These are phyloP conservation scores for Sisyra terminalis DNA, from an alignment of 2,888 invertebrate genomes.

Conservation along the genomic window DNA sequence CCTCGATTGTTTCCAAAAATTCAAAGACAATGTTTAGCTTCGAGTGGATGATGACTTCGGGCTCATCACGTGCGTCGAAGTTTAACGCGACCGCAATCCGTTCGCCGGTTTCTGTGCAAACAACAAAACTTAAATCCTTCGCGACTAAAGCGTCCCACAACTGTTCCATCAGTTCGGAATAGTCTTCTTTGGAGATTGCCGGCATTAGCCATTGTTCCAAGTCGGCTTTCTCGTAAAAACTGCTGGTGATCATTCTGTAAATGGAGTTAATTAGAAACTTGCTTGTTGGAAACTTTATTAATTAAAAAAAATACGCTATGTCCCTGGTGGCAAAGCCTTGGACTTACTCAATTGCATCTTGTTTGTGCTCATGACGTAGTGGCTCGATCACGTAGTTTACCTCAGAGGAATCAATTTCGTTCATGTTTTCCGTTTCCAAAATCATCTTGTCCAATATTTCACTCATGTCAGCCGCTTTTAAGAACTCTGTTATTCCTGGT, in stretches of 20 bases:
- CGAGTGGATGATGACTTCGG: conserved; percentile 49
- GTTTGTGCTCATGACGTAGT: conserved; percentile 43
- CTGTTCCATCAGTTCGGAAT: conserved; percentile 45
- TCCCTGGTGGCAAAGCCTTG: background rate
- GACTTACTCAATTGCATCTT: conserved; percentile 52
- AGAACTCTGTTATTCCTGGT: conserved; percentile 60
- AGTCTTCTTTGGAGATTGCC: conserved; percentile 48
- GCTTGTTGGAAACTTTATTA: conserved; percentile 3
- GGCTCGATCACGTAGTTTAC: conserved; percentile 32
- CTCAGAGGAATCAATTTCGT: conserved; percentile 16
- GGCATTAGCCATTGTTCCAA: conserved; percentile 63
- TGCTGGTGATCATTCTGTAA: conserved; percentile 63
- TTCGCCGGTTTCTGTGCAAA: conserved; percentile 34
- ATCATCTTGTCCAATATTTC: conserved; percentile 48
- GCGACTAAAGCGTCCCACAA: conserved; percentile 55
- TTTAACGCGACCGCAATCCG: conserved; percentile 58
- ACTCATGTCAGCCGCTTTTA: conserved; percentile 50
- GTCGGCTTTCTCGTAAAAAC: conserved; percentile 76
- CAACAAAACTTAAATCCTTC: conserved; percentile 56
- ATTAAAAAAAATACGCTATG: conserved; percentile 1
- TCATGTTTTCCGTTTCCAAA: conserved; percentile 15
- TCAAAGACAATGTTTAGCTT: conserved; percentile 57
- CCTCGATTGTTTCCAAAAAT: conserved; percentile 62
- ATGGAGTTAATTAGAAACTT: conserved; percentile 7
- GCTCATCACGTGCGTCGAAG: conserved; percentile 69